Evolutionary conservation across 2,113 vertebrate species (phyloP).

Genomic region (Proteles cristata): DNA sequence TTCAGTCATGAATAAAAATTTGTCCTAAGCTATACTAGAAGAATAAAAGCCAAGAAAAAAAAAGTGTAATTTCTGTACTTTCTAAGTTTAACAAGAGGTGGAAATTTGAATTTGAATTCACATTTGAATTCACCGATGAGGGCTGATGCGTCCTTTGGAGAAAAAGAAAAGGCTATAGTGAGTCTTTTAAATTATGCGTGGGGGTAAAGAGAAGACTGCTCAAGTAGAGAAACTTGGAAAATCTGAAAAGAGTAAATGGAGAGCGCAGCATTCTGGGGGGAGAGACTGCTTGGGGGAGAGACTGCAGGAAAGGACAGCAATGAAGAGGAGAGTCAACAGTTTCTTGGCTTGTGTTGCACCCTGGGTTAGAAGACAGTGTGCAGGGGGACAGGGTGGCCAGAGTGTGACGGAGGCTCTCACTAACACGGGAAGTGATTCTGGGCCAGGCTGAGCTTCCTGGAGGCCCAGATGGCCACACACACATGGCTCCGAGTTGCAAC

Average conservation of each 20-base stretch:
- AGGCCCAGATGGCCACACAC: background rate
- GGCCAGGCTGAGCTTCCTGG: background rate
- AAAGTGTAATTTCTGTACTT: conserved; percentile 68
- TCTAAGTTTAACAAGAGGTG: conserved; percentile 63
- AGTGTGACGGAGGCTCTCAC: background rate
- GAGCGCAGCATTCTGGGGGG: background rate
- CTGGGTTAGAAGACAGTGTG: background rate
- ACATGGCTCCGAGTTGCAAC: background rate
- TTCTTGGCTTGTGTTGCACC: background rate
- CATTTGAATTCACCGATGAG: conserved; percentile 58
- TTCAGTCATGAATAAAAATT: conserved; percentile 73
- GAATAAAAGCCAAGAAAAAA: conserved; percentile 40
- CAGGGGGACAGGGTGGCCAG: background rate
- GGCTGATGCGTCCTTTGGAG: conserved; percentile 31
- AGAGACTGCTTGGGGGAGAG: background rate
- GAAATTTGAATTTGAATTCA: conserved; percentile 73
- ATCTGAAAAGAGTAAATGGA: conserved; percentile 12
- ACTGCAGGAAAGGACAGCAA: background rate
- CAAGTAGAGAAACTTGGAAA: background rate
- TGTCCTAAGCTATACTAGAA: conserved; percentile 54
- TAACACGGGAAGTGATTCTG: background rate
- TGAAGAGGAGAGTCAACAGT: background rate
- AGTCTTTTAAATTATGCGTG: conserved; percentile 62
- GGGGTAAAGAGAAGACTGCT: background rate
- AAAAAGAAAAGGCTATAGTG: background rate